Conservation (phyloP, 2,113 vertebrate genomes). For the Dasyurus viverrinus region DNA sequence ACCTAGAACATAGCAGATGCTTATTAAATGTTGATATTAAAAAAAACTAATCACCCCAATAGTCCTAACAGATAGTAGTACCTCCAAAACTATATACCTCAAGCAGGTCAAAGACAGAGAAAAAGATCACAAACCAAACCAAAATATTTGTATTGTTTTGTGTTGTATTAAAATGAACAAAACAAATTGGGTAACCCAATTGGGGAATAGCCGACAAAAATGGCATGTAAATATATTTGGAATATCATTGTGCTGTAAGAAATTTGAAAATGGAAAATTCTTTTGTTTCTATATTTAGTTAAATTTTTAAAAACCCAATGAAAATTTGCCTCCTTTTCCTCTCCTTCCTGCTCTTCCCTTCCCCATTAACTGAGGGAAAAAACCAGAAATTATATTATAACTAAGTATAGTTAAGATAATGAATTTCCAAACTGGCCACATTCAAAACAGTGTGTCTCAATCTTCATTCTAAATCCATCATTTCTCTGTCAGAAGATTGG, state of each 20-base stretch:
- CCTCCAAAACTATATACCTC: background rate
- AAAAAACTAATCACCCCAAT: constrained; percentile 42
- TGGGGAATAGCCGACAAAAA: background rate
- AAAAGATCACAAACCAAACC: background rate
- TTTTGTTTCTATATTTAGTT: background rate
- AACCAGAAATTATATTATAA: background rate
- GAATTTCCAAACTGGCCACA: background rate
- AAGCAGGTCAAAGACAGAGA: background rate
- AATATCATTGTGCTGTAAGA: background rate
- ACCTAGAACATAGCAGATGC: background rate
- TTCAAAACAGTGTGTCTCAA: background rate
- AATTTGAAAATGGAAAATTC: background rate
- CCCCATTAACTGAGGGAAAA: background rate
- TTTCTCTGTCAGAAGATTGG: background rate
- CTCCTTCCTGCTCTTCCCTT: background rate
- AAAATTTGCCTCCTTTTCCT: background rate
- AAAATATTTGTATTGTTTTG: background rate
- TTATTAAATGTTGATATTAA: background rate
- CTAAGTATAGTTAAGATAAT: background rate
- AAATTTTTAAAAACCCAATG: background rate
- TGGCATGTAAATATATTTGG: background rate
- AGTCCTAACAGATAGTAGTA: constrained; percentile 23
- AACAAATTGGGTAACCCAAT: background rate
- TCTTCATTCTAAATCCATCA: background rate
- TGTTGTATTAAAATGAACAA: background rate